Base-by-base conservation (phyloP, 2,888 invertebrate species). In the Xylota sylvarum region DNA sequence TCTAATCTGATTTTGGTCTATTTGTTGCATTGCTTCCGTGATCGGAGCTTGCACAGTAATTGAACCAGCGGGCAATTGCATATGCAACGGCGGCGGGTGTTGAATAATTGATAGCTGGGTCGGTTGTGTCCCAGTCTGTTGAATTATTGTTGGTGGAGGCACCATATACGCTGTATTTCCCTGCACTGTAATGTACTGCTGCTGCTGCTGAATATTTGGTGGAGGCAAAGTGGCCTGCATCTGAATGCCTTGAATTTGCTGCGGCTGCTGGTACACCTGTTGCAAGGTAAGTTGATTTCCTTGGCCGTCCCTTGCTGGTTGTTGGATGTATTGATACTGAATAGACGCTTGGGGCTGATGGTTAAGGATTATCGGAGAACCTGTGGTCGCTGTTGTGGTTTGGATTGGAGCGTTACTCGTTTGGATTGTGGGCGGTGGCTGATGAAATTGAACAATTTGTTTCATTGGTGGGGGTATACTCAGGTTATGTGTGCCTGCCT, bases 161-260 rank as follows among this genome's bases (percentile, higher is more conserved):
- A 90, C 84, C 89, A 90, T 89, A 46, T 88, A 89, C 0, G 89
- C 88, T 5, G 89, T 89, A 56, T 88, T 89, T 0, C 89, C 89
- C 27, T 89, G 90, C 6, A 90, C 88, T 0, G 89, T 88, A 9
- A 89, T 89, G 72, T 82, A 89, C 19, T 90, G 89, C 52, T 89
- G 90, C 27, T 86, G 88, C 40, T 87, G 87, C 3, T 78, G 87
- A 17, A 87, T 37, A 19, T 74, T 82, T 10, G 62, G 73, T 17
- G 87, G 70, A 5, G 85, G 74, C 12, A 82, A 43, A 0, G 77
- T 43, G 7, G 88, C 70, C 27, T 88, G 88, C 79, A 88, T 80
- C 7, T 88, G 85, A 17, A 85, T 80, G 6, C 85, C 77, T 58
- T 86, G 86, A 10, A 86, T 82, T 27, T 88, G 88, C n/a, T 88